These are phyloP conservation scores for Drosophila cardini DNA, from an alignment of 1,140 invertebrate species.

Conservation along the genomic window DNA sequence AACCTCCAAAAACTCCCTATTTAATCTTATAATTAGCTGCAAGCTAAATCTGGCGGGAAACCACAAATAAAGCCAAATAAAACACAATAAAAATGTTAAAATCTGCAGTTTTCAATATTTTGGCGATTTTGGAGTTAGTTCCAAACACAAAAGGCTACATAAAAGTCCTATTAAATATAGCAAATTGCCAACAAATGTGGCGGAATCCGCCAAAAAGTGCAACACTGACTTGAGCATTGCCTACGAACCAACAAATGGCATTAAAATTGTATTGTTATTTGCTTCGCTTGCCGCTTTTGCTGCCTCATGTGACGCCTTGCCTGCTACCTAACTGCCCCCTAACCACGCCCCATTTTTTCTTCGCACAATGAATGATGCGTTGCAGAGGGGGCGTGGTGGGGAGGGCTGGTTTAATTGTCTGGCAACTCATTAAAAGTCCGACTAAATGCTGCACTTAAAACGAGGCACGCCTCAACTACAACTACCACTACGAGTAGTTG, in stretches of 20 bases:
- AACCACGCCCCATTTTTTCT: not conserved
- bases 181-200: no score
- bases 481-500: conserved; percentile 6
- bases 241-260: conserved; percentile 48
- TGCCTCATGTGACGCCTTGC: not conserved
- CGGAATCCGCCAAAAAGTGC: no score
- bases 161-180: no score
- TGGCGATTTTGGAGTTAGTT: no score
- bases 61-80: no score
- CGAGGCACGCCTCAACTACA: conserved; percentile 25
- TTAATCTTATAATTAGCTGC: no score
- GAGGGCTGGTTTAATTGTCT: conserved; percentile 65
- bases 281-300: conserved; percentile 44
- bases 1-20: no score
- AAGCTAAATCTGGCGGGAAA: no score
- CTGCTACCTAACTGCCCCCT: not conserved
- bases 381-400: not conserved
- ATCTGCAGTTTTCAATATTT: no score
- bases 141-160: no score
- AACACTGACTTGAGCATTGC: not conserved
- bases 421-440: conserved; percentile 73
- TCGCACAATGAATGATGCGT: not conserved
- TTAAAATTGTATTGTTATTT: conserved; percentile 80
- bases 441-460: conserved; percentile 43
- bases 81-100: no score